Evolutionary conservation across 1,140 invertebrate genomes (phyloP).

Genomic region (Drepana arcuata): DNA sequence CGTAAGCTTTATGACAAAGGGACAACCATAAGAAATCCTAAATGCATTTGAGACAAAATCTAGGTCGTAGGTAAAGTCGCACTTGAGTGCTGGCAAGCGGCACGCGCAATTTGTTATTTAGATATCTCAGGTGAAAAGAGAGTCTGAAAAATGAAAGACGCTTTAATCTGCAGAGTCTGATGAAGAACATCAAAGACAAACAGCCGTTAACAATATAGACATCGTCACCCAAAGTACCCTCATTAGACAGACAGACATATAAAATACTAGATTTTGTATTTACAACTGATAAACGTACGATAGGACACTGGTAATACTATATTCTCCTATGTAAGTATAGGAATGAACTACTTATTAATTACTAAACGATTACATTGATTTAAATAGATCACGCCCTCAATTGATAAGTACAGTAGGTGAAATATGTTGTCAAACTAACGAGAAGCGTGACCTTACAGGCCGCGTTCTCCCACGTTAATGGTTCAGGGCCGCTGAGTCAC

Average conservation of each 20-base stretch:
- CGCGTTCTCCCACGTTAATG: conserved; percentile 29
- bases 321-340: neutral
- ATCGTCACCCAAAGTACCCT: no score
- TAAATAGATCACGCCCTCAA: neutral
- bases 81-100: neutral
- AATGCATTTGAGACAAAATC: neutral
- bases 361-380: neutral
- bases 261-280: neutral
- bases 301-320: no score
- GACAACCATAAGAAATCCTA: neutral
- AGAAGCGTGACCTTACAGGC: conserved; percentile 26
- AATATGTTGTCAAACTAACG: conserved; percentile 7
- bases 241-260: no score
- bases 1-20: no score
- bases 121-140: no score
- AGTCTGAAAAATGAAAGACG: no score
- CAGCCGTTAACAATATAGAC: no score
- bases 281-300: no score
- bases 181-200: no score
- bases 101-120: no score
- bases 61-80: neutral
- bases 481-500: conserved; percentile 51
- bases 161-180: no score
- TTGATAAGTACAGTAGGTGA: conserved; percentile 7
- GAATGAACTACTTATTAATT: neutral